These are phyloP conservation scores for Hymenochirus boettgeri DNA, from an alignment of 2,113 vertebrate genomes.

Conservation along the genomic window DNA sequence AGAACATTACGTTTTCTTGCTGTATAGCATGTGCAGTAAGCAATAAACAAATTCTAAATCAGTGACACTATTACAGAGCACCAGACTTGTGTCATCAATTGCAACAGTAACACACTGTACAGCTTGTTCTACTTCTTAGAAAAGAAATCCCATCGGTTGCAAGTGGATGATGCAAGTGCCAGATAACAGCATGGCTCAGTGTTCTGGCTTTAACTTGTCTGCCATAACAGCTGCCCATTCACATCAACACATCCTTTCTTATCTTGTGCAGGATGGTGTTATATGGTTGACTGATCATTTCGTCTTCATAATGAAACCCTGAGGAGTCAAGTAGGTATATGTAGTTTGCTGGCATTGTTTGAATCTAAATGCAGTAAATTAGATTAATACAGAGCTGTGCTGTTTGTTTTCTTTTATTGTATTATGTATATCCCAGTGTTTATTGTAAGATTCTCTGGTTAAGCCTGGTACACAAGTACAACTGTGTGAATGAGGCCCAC, in stretches of 20 bases:
- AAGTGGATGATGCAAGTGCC: conserved; percentile 35
- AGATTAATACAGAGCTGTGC: too few relatives aligned
- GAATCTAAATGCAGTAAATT: too few relatives aligned
- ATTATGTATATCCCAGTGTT: too few relatives aligned
- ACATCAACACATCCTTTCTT: conserved; percentile 1
- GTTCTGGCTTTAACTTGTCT: conserved; percentile 3
- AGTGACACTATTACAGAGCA: not conserved
- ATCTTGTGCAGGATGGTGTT: not conserved
- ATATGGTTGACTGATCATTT: not conserved
- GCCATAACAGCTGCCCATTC: conserved; percentile 10
- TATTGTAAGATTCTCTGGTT: too few relatives aligned
- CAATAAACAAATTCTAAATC: too few relatives aligned
- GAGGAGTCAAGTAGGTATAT: conserved; percentile 11
- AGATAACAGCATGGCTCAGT: conserved; percentile 28
- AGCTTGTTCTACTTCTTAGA: conserved; percentile 2
- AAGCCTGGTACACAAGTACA: too few relatives aligned
- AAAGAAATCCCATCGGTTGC: conserved; percentile 28
- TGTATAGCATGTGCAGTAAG: too few relatives aligned
- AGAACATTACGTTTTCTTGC: too few relatives aligned
- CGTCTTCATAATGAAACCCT: not conserved
- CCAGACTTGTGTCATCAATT: conserved; percentile 17
- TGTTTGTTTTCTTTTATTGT: too few relatives aligned
- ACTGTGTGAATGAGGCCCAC: too few relatives aligned
- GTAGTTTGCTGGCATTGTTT: too few relatives aligned
- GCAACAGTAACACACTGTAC: conserved; percentile 28